Conservation (phyloP, 2,888 invertebrate genomes). For the Leptinotarsa rubiginosa region DNA sequence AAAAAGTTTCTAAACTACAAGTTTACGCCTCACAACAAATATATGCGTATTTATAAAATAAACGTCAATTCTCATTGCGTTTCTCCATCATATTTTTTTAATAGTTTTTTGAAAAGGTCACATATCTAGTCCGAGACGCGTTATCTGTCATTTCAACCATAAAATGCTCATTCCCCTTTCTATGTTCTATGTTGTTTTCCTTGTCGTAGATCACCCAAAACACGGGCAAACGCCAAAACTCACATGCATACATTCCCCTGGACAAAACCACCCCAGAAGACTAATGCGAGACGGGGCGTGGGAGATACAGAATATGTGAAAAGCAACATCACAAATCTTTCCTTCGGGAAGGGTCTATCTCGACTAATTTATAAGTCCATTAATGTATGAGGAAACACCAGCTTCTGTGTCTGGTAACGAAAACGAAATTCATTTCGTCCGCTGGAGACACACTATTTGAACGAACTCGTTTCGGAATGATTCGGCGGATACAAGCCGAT, state of each 20-base stretch:
- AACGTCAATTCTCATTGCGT: too few relatives aligned
- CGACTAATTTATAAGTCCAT: conserved; percentile 8
- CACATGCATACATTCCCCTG: conserved; percentile 5
- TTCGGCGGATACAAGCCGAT: neutral
- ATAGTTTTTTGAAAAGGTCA: neutral
- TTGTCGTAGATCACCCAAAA: neutral
- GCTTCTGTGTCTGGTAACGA: neutral
- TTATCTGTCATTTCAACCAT: neutral
- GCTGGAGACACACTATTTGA: neutral
- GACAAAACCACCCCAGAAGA: conserved; percentile 6
- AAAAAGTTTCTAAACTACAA: too few relatives aligned
- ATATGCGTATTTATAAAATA: too few relatives aligned
- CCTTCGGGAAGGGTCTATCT: conserved; percentile 16
- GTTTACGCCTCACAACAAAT: too few relatives aligned
- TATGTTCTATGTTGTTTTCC: neutral
- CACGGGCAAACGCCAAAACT: conserved; percentile 10
- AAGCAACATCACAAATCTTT: conserved; percentile 22
- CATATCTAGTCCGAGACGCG: neutral
- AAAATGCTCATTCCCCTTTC: neutral
- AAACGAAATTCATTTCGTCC: neutral
- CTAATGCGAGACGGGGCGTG: conserved; percentile 7
- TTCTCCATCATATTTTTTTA: too few relatives aligned
- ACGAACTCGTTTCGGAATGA: neutral
- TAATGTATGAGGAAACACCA: conserved; percentile 2
- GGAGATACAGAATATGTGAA: conserved; percentile 11